These are phyloP conservation scores for Megalurothrips usitatus DNA, from an alignment of 2,888 invertebrate species.

Conservation along the genomic window DNA sequence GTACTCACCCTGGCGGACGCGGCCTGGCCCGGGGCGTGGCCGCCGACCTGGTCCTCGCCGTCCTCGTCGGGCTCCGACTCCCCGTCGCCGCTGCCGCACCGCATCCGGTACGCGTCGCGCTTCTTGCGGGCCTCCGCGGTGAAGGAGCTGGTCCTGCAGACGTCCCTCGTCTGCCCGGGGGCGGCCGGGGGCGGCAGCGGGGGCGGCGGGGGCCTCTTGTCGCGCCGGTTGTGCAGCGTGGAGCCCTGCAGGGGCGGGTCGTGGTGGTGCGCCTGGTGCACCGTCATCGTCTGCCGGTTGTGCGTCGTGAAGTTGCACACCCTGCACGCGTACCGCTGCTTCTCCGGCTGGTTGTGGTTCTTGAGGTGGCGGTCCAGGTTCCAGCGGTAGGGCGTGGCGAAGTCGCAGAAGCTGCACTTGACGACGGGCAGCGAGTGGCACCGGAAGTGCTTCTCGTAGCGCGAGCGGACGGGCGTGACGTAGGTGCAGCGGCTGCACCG, in stretches of 20 bases:
- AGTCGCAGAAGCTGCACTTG: constrained; percentile 89
- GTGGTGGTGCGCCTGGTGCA: constrained; percentile 88
- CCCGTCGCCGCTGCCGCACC: too few relatives aligned
- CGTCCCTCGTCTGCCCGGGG: constrained; percentile 31
- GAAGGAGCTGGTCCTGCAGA: constrained; percentile 21
- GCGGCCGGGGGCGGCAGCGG: constrained; percentile 44
- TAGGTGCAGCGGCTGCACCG: constrained; percentile 89
- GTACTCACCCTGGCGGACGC: neutral
- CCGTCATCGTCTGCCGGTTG: constrained; percentile 85
- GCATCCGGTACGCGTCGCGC: too few relatives aligned
- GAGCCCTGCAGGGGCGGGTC: constrained; percentile 64
- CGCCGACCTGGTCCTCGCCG: too few relatives aligned
- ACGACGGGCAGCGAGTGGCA: constrained; percentile 94
- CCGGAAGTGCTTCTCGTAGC: constrained; percentile 88
- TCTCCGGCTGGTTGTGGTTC: constrained; percentile 69
- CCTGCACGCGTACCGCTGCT: constrained; percentile 77
- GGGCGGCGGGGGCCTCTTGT: constrained; percentile 61
- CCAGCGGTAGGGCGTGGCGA: constrained; percentile 79
- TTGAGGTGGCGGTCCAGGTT: constrained; percentile 91
- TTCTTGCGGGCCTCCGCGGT: constrained; percentile 5
- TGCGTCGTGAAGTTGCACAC: constrained; percentile 88
- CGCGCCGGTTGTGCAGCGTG: constrained; percentile 38
- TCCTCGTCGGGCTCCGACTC: too few relatives aligned
- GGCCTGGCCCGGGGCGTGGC: too few relatives aligned
- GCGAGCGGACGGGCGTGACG: constrained; percentile 82